Conservation (phyloP, 1,140 invertebrate species). For the Periplaneta americana region DNA sequence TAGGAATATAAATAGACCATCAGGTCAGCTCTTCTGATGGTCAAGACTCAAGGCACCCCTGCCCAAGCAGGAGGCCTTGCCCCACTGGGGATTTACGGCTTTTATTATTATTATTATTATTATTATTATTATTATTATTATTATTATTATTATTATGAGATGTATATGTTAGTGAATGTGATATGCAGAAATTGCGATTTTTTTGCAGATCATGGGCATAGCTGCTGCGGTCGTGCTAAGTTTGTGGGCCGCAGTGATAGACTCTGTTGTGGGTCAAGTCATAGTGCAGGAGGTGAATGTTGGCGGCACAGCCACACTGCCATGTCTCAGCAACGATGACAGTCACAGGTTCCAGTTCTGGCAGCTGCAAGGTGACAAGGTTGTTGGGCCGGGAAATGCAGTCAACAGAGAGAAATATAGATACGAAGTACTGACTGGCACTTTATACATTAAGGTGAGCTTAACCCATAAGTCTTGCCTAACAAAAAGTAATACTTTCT, state of each 20-base stretch:
- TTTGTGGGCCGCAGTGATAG: background rate
- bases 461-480: conserved; percentile 1
- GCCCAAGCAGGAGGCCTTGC: too few species aligned
- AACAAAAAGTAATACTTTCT: background rate
- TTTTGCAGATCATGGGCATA: background rate
- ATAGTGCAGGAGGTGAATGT: conserved; percentile 46
- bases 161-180: too few species aligned
- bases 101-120: too few species aligned
- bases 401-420: conserved; percentile 57
- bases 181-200: too few species aligned
- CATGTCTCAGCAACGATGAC: conserved; percentile 58
- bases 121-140: too few species aligned
- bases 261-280: background rate
- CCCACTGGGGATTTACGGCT: too few species aligned
- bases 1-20: too few species aligned
- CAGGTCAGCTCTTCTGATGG: too few species aligned
- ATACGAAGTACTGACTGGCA: conserved; percentile 61
- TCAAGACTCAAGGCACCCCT: too few species aligned
- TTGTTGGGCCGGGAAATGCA: conserved; percentile 56
- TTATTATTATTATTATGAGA: too few species aligned
- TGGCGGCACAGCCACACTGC: conserved; percentile 50
- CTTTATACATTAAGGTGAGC: conserved; percentile 55
- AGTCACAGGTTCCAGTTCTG: conserved; percentile 62
- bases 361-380: conserved; percentile 47
- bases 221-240: background rate